Percentiles rank a stretch among this genome's conserved stretches.
These are phyloP conservation scores for Hydropsyche tenuis DNA, from an alignment of 1,140 invertebrate species.

Conservation along the genomic window DNA sequence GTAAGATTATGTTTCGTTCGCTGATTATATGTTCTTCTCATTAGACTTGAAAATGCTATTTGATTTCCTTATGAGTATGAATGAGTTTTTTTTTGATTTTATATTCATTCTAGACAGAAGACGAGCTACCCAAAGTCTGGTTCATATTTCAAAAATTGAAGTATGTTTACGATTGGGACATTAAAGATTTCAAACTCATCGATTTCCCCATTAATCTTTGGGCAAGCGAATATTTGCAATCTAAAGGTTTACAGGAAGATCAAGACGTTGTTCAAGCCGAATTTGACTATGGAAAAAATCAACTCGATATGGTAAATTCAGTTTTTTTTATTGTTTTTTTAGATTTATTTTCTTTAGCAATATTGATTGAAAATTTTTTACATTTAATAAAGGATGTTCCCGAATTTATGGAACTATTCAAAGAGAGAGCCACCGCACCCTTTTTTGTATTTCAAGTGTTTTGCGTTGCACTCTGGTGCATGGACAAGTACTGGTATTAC, in stretches of 20 bases:
- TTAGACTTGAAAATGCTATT: no score
- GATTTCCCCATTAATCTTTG: constrained; percentile 81
- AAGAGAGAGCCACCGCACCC: constrained; percentile 96
- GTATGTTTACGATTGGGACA: constrained; percentile 86
- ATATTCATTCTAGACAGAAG: constrained; percentile 38
- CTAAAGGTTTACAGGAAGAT: constrained; percentile 88
- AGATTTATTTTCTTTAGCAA: background rate
- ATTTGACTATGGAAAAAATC: constrained; percentile 88
- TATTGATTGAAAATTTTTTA: no score
- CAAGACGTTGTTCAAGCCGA: constrained; percentile 75
- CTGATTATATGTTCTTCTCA: no score
- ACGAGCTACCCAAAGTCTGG: constrained; percentile 68
- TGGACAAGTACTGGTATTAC: constrained; percentile 99
- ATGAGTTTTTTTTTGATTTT: constrained; percentile 22
- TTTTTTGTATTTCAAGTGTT: constrained; percentile 98
- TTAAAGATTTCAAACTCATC: constrained; percentile 79
- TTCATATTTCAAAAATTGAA: constrained; percentile 98
- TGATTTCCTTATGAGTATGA: no score
- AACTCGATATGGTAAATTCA: constrained; percentile 71
- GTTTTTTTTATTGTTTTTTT: constrained; percentile 1
- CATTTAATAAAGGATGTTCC: constrained; percentile 78
- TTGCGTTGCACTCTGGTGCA: constrained; percentile 97
- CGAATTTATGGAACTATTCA: constrained; percentile 95
- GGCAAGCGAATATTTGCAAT: constrained; percentile 79
- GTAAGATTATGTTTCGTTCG: no score